These are phyloP conservation scores for Nematostella vectensis DNA, from an alignment of 92 coral and sea anemone species.

Conservation along the genomic window DNA sequence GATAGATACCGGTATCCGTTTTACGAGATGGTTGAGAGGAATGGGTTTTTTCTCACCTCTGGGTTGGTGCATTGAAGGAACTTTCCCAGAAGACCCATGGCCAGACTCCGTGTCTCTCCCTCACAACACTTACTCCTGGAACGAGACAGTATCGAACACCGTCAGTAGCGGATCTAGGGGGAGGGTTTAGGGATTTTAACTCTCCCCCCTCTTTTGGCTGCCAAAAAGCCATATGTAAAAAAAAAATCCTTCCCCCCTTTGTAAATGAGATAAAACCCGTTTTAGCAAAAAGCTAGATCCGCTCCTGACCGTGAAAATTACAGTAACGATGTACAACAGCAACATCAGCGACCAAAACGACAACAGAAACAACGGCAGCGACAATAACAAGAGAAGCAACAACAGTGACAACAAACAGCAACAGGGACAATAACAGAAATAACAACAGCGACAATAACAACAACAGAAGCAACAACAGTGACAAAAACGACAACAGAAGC, in stretches of 20 bases:
- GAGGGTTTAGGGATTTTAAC: too few species aligned
- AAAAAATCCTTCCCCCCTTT: too few species aligned
- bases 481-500: not conserved
- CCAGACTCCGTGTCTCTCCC: constrained; percentile 58
- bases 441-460: not conserved
- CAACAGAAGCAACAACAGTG: not conserved
- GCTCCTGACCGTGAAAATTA: too few species aligned
- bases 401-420: not conserved
- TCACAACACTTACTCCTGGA: constrained; percentile 31
- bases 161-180: too few species aligned
- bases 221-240: too few species aligned
- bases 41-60: too few species aligned
- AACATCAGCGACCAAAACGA: too few species aligned
- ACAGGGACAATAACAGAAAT: not conserved
- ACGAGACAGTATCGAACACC: too few species aligned
- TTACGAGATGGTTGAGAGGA: too few species aligned
- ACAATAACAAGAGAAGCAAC: not conserved
- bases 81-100: constrained; percentile 85
- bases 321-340: too few species aligned
- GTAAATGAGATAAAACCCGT: constrained; percentile 19
- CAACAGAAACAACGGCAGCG: not conserved
- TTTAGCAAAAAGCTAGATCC: too few species aligned
- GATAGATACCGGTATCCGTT: too few species aligned
- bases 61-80: constrained; percentile 88
- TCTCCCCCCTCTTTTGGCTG: constrained; percentile 2